Evolutionary conservation across 2,797 vertebrate species (phyloP).

Genomic region (Urophycis tenuis): DNA sequence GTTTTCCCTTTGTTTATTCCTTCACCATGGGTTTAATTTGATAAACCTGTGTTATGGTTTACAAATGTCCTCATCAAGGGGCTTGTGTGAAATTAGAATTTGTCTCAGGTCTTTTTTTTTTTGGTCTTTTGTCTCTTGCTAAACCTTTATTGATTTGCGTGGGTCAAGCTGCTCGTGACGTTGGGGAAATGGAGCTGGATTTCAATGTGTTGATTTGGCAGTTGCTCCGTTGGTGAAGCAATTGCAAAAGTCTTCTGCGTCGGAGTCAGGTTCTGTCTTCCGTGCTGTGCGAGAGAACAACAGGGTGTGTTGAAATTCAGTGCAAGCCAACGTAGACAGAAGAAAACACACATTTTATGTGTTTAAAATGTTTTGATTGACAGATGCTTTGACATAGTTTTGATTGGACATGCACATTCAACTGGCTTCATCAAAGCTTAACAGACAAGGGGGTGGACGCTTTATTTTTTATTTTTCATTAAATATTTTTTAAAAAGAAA

Average conservation of each 20-base stretch:
- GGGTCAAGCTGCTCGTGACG: slow-evolving; percentile 8
- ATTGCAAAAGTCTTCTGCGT: slow-evolving; percentile 39
- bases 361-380: neutral
- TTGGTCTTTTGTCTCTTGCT: neutral
- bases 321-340: neutral
- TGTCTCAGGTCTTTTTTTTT: neutral
- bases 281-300: neutral
- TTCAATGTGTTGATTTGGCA: slow-evolving; percentile 34
- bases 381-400: neutral
- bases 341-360: neutral
- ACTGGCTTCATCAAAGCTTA: neutral
- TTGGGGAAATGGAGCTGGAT: slow-evolving; percentile 13
- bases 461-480: neutral
- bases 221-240: slow-evolving; percentile 45
- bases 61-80: neutral
- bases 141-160: slow-evolving; percentile 4
- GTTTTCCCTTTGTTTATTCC: neutral
- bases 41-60: neutral
- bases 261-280: neutral
- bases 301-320: neutral
- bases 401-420: neutral
- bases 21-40: neutral
- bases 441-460: neutral
- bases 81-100: neutral
- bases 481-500: neutral